These are phyloP conservation scores for Poliocrania exsul DNA, from an alignment of 2,797 vertebrate genomes.

Conservation along the genomic window DNA sequence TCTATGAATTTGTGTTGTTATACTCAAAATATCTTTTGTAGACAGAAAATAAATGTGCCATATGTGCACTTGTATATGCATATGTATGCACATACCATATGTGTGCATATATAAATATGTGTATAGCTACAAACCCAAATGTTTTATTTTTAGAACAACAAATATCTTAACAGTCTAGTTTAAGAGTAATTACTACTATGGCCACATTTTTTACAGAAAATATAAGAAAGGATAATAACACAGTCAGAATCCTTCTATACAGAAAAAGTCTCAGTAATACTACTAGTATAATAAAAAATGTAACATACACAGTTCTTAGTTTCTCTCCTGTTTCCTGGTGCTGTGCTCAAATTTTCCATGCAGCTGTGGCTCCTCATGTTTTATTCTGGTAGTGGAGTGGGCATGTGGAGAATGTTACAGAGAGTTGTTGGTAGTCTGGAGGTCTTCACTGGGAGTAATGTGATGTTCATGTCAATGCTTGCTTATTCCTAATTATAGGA, in stretches of 20 bases:
- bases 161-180: not conserved
- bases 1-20: not conserved
- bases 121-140: not conserved
- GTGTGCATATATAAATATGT: not conserved
- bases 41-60: not conserved
- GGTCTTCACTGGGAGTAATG: not conserved
- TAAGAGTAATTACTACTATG: not conserved
- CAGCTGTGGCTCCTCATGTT: accelerated
- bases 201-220: not conserved
- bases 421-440: not conserved
- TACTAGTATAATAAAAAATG: not conserved
- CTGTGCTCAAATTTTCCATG: not conserved
- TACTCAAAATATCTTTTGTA: not conserved
- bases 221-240: not conserved
- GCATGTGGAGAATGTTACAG: not conserved
- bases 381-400: not conserved
- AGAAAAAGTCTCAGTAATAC: not conserved
- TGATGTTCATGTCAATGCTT: not conserved
- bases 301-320: not conserved
- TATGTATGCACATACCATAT: not conserved
- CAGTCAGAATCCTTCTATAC: not conserved
- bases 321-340: not conserved
- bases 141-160: not conserved
- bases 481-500: not conserved
- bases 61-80: not conserved